Evolutionary conservation across 2,888 invertebrate species (phyloP).

Genomic region (Drosophila engyochracea): DNA sequence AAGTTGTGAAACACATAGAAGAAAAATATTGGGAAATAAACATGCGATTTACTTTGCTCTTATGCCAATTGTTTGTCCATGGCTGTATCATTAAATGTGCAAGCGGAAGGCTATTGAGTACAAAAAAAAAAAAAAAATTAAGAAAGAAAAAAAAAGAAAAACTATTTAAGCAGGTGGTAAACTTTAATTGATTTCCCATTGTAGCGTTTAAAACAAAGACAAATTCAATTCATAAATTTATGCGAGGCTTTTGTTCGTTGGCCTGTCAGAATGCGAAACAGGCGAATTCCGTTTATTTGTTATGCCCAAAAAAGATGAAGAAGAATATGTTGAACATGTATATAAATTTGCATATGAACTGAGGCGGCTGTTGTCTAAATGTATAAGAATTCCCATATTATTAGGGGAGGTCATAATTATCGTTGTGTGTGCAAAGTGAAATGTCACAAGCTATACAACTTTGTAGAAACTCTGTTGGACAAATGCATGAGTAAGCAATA

Average conservation of each 20-base stretch:
- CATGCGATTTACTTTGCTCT: neutral
- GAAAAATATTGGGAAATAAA: neutral
- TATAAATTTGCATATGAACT: slow-evolving; percentile 60
- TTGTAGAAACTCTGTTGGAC: slow-evolving; percentile 50
- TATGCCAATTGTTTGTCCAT: neutral
- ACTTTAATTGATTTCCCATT: slow-evolving; percentile 69
- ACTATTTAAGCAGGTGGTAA: slow-evolving; percentile 43
- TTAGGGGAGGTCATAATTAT: slow-evolving; percentile 36
- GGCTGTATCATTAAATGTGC: slow-evolving; percentile 11
- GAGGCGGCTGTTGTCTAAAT: slow-evolving; percentile 13
- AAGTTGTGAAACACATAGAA: neutral
- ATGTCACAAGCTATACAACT: slow-evolving; percentile 40
- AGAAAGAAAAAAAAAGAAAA: neutral
- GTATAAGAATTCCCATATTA: slow-evolving; percentile 30
- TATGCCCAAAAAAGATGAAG: slow-evolving; percentile 26
- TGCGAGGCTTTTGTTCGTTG: slow-evolving; percentile 43
- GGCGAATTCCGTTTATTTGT: slow-evolving; percentile 46
- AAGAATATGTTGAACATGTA: slow-evolving; percentile 16
- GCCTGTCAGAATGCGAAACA: slow-evolving; percentile 30
- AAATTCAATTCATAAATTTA: slow-evolving; percentile 31
- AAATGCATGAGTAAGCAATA: slow-evolving; percentile 67
- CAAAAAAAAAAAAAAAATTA: neutral
- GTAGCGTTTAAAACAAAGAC: slow-evolving; percentile 33
- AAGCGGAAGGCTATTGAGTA: slow-evolving; percentile 43
- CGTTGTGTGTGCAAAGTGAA: slow-evolving; percentile 41